phyloP scores from a whole-genome alignment of 2,113 vertebrate species.

The Pygoscelis adeliae region DNA sequence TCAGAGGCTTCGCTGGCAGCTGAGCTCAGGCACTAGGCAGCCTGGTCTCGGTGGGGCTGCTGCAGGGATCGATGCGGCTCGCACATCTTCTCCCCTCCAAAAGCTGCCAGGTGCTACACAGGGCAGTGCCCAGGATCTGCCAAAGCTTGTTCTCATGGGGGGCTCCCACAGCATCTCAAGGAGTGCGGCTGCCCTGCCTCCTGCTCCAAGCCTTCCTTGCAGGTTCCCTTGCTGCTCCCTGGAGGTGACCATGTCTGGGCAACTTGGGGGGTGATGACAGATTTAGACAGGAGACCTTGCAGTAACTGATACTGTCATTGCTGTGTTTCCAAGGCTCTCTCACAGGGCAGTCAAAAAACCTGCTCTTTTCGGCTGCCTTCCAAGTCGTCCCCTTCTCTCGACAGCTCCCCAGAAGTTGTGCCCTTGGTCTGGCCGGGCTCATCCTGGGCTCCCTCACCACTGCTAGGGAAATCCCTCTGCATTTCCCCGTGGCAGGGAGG shows the following conservation, averaged over 20 bases:
- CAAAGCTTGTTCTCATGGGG: background rate
- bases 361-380: background rate
- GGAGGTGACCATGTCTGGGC: accelerated
- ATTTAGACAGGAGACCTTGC: background rate
- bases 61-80: background rate
- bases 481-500: background rate
- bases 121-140: background rate
- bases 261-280: background rate
- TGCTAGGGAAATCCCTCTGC: background rate
- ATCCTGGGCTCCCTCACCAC: background rate
- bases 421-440: background rate
- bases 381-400: background rate
- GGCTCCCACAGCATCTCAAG: background rate
- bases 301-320: background rate
- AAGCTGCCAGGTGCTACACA: background rate
- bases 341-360: background rate
- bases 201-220: background rate
- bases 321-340: background rate
- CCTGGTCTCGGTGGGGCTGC: background rate
- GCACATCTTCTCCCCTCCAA: background rate
- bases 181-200: background rate
- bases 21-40: background rate
- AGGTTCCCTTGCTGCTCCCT: background rate
- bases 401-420: background rate
- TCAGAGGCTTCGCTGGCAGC: background rate